Conservation (phyloP, 2,113 vertebrate genomes). For the Sarotherodon lohbergeri region DNA sequence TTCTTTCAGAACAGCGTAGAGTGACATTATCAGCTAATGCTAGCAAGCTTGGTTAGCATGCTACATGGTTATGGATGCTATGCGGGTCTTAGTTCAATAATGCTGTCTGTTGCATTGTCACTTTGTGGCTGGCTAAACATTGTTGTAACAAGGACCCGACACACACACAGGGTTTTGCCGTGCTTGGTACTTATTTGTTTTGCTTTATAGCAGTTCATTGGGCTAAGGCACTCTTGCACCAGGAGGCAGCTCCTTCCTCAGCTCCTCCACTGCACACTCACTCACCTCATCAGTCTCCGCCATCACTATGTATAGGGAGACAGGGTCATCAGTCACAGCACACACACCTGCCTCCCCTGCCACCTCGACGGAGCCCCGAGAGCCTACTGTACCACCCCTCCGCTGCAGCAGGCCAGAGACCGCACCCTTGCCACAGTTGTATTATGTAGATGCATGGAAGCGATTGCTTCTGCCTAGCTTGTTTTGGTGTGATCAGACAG, state of each 20-base stretch:
- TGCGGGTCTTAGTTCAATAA: neutral
- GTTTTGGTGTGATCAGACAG: neutral
- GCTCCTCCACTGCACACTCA: neutral
- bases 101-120: neutral
- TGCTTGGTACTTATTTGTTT: neutral
- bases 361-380: no score
- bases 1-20: neutral
- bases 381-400: no score
- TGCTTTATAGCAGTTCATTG: neutral
- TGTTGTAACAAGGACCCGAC: neutral
- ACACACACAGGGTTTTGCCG: neutral
- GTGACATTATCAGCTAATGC: neutral
- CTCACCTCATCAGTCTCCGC: neutral
- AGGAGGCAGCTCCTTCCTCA: neutral
- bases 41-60: neutral
- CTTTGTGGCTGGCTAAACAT: neutral
- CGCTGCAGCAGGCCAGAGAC: no score
- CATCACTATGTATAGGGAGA: neutral
- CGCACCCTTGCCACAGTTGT: neutral
- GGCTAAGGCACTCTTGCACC: neutral
- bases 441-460: neutral
- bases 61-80: neutral
- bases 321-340: neutral
- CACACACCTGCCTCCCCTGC: neutral
- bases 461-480: neutral